Percentiles rank a stretch among this genome's conserved stretches.
Conservation (phyloP, 1,140 invertebrate species). For the Tribolium madens region DNA sequence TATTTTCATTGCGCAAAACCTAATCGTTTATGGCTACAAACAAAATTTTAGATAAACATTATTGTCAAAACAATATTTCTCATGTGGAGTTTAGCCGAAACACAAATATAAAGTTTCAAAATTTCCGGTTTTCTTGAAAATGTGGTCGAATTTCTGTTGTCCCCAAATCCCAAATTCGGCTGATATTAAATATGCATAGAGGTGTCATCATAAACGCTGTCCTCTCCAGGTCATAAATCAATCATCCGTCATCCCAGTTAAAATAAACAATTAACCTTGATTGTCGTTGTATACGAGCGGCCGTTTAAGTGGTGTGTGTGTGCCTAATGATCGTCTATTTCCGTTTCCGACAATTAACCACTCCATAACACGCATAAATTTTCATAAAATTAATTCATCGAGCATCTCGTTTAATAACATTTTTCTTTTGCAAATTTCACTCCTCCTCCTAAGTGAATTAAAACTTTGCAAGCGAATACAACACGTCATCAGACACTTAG, state of each 20-base stretch:
- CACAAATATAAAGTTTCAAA: too few species aligned
- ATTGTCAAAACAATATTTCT: too few species aligned
- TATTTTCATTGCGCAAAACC: too few species aligned
- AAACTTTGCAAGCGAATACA: slow-evolving; percentile 18
- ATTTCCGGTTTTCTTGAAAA: too few species aligned
- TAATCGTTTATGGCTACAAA: too few species aligned
- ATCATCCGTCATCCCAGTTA: slow-evolving; percentile 2
- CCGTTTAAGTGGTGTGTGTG: slow-evolving; percentile 10
- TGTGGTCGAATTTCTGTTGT: too few species aligned
- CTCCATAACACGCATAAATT: background rate
- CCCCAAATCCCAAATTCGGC: background rate
- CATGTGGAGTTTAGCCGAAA: too few species aligned
- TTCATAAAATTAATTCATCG: slow-evolving; percentile 11
- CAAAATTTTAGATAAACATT: too few species aligned
- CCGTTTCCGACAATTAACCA: slow-evolving; percentile 13
- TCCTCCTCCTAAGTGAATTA: slow-evolving; percentile 2
- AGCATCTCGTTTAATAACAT: background rate
- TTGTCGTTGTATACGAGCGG: background rate
- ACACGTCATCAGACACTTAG: slow-evolving; percentile 12
- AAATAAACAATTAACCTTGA: slow-evolving; percentile 37
- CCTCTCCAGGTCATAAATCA: slow-evolving; percentile 13
- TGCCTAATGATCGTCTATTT: slow-evolving; percentile 30
- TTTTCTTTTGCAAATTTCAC: background rate
- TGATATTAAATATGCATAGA: background rate
- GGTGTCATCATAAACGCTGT: slow-evolving; percentile 7